Evolutionary conservation across 2,113 vertebrate species (phyloP).

Genomic region (Leucopsar rothschildi): DNA sequence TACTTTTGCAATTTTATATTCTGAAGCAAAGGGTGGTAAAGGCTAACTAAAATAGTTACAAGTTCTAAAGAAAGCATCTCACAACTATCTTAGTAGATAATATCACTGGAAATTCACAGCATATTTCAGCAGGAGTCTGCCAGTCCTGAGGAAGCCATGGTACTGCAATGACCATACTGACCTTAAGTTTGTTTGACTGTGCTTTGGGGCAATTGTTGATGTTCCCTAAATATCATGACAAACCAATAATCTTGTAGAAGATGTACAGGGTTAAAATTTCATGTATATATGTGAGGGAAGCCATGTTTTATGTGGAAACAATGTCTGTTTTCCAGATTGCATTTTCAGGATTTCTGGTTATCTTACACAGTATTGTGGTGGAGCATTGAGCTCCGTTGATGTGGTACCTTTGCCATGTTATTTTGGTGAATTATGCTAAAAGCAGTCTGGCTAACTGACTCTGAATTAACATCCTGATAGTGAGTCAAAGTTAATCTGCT

Average conservation of each 20-base stretch:
- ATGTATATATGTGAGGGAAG: not conserved
- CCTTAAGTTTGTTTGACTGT: not conserved
- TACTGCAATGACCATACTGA: not conserved
- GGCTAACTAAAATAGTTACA: not conserved
- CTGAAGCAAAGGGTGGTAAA: not conserved
- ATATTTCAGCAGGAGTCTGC: not conserved
- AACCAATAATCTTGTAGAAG: not conserved
- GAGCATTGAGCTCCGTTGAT: not conserved
- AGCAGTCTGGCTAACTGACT: not conserved
- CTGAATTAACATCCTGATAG: not conserved
- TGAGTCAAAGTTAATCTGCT: not conserved
- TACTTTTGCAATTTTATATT: not conserved
- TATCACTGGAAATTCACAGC: not conserved
- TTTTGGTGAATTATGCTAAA: not conserved
- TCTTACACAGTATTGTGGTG: not conserved
- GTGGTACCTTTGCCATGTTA: not conserved
- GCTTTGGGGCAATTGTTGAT: not conserved
- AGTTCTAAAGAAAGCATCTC: not conserved
- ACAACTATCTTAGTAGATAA: not conserved
- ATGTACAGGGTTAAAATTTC: not conserved
- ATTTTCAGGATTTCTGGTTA: not conserved
- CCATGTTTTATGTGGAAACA: not conserved
- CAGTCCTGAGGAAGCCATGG: fast-evolving
- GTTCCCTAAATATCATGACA: not conserved
- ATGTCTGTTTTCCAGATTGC: not conserved